Percentiles rank a stretch among this genome's conserved stretches.
These are phyloP conservation scores for Rhegmatorhina hoffmannsi DNA, from an alignment of 2,113 vertebrate genomes.

Conservation along the genomic window DNA sequence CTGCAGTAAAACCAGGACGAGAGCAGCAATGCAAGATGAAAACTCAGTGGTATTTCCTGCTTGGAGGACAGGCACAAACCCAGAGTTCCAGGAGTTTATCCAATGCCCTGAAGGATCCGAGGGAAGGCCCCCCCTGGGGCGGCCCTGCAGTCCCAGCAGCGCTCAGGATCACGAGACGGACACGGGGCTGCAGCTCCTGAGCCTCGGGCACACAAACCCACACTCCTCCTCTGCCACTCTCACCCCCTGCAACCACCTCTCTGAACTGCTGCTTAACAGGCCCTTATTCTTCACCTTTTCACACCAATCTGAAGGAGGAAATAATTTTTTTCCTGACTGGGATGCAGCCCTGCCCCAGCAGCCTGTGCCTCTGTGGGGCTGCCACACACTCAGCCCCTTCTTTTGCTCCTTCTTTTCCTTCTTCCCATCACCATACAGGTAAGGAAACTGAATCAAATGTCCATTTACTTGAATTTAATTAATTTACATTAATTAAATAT, in stretches of 20 bases:
- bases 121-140: background rate
- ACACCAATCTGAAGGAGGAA: background rate
- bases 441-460: background rate
- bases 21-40: accelerated
- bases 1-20: background rate
- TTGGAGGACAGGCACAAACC: background rate
- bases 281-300: background rate
- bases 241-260: accelerated
- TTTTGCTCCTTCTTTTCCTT: background rate
- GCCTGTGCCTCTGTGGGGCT: background rate
- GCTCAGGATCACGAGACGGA: accelerated
- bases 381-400: background rate
- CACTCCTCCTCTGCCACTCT: background rate
- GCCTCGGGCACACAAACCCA: background rate
- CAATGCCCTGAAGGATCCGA: accelerated
- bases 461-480: background rate
- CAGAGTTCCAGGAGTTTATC: background rate
- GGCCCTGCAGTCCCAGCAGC: background rate
- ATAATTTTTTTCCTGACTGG: accelerated
- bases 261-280: background rate
- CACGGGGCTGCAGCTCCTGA: background rate
- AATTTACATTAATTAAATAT: background rate
- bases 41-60: background rate
- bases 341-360: background rate
- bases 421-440: background rate